Percentiles rank a stretch among this genome's conserved stretches.
Conservation (phyloP, 2,113 vertebrate species). For the Vireo altiloquus region DNA sequence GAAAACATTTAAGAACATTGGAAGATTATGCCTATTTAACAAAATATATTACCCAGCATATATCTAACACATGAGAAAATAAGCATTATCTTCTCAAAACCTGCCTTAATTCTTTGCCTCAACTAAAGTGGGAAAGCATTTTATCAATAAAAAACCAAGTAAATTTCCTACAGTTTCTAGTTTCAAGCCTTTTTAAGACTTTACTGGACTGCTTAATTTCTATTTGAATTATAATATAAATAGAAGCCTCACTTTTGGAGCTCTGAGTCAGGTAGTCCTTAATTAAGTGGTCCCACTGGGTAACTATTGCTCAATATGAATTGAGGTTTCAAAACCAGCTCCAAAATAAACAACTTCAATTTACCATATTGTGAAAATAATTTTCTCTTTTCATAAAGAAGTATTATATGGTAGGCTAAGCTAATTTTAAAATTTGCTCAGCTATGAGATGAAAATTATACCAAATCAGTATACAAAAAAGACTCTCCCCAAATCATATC, state of each 20-base stretch:
- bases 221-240: not conserved
- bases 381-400: not conserved
- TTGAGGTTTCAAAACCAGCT: not conserved
- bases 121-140: not conserved
- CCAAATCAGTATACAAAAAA: not conserved
- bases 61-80: rapidly evolving
- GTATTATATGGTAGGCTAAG: not conserved
- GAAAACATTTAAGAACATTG: not conserved
- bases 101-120: not conserved
- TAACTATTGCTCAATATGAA: not conserved
- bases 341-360: not conserved
- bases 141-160: not conserved
- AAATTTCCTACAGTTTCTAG: not conserved
- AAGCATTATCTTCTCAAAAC: not conserved
- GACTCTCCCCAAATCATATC: not conserved
- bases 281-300: not conserved
- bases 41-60: not conserved
- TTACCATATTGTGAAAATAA: not conserved
- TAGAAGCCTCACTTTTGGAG: not conserved
- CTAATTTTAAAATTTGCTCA: constrained; percentile 18
- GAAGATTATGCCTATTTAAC: not conserved
- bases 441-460: not conserved
- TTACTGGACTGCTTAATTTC: not conserved
- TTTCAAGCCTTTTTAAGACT: not conserved
- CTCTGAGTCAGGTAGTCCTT: not conserved